These are phyloP conservation scores for Conistra vaccinii DNA, from an alignment of 2,888 invertebrate genomes.

Conservation along the genomic window DNA sequence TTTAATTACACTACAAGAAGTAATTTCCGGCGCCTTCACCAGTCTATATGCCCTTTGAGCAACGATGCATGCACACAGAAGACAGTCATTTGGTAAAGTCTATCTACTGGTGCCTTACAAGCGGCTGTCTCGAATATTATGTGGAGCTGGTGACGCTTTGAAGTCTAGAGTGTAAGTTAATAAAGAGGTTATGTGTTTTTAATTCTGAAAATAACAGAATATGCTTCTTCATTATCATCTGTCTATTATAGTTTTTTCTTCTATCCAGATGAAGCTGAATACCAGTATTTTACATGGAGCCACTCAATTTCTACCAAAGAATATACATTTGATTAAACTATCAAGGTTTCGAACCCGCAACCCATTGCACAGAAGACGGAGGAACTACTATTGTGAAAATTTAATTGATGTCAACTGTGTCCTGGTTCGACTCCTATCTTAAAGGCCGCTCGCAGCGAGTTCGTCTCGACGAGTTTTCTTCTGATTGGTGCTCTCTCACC, in stretches of 20 bases:
- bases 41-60: conserved; percentile 26
- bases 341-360: background rate
- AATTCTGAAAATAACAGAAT: too few species aligned
- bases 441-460: too few species aligned
- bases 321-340: too few species aligned
- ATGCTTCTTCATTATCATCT: too few species aligned
- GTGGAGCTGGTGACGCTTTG: background rate
- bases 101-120: background rate
- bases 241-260: too few species aligned
- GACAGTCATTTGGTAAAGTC: conserved; percentile 11
- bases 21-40: conserved; percentile 38
- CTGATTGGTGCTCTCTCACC: too few species aligned
- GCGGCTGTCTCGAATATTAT: background rate
- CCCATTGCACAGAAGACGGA: background rate
- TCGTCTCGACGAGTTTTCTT: too few species aligned
- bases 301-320: too few species aligned
- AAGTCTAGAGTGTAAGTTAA: background rate
- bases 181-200: background rate
- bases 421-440: too few species aligned
- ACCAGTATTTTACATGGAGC: too few species aligned
- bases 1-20: conserved; percentile 33
- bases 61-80: conserved; percentile 7
- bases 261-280: too few species aligned
- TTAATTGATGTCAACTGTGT: too few species aligned
- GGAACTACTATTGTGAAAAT: background rate